Evolutionary conservation across 2,113 vertebrate genomes (phyloP).

Genomic region (Chlamydotis undulata): DNA sequence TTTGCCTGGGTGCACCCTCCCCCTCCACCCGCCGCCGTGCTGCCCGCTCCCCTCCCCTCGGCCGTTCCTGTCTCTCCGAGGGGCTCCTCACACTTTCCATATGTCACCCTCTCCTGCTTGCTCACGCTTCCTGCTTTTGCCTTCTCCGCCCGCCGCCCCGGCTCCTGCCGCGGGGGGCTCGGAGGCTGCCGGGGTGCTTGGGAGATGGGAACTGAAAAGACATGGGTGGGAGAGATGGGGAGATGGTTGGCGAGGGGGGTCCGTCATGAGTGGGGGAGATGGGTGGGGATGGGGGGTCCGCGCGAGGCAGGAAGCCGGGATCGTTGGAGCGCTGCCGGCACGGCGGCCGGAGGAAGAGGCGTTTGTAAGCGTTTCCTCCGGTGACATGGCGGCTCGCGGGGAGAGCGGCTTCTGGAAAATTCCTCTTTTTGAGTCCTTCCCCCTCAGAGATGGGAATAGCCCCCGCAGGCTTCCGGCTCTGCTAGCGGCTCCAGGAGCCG

Average conservation of each 20-base stretch:
- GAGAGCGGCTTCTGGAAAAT: conserved; percentile 10
- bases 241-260: not conserved
- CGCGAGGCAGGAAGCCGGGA: not conserved
- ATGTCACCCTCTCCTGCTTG: not conserved
- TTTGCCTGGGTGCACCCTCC: conserved; percentile 53
- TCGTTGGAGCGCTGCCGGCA: not conserved
- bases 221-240: not conserved
- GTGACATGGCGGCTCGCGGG: not conserved
- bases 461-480: not conserved
- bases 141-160: not conserved
- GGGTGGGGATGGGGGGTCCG: not conserved
- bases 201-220: not conserved
- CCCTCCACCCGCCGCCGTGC: not conserved
- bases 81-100: not conserved
- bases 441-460: not conserved
- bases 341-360: not conserved
- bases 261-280: rapidly evolving
- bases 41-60: not conserved
- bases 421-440: not conserved
- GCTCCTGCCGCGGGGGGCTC: not conserved
- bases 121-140: conserved; percentile 1
- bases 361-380: not conserved
- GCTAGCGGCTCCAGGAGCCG: not conserved
- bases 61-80: not conserved
- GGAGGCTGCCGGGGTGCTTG: not conserved